These are phyloP conservation scores for Tetragonisca angustula DNA, from an alignment of 2,888 invertebrate species.

Conservation along the genomic window DNA sequence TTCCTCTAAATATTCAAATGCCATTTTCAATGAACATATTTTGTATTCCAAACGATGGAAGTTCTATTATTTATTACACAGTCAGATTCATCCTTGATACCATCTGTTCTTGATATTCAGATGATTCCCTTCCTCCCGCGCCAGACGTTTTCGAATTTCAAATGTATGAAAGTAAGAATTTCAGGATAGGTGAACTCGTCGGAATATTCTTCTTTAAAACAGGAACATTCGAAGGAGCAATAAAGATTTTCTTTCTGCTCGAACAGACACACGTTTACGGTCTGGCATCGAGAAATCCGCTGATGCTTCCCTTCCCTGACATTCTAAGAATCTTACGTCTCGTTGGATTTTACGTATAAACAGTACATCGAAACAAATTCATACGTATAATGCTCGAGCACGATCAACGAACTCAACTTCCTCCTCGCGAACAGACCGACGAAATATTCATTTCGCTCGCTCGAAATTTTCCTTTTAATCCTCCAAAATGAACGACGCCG, in stretches of 20 bases:
- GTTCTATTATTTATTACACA: not conserved
- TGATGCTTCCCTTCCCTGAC: constrained; percentile 1
- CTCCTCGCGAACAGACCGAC: not conserved
- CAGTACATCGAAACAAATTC: not conserved
- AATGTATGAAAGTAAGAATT: not conserved
- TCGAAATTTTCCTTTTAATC: constrained; percentile 2
- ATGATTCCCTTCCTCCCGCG: not conserved
- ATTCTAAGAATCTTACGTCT: not conserved
- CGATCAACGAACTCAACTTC: not conserved
- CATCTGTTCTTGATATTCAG: not conserved
- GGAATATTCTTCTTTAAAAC: not conserved
- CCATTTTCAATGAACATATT: not conserved
- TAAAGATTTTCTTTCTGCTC: not conserved
- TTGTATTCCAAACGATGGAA: not conserved
- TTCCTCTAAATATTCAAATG: no score
- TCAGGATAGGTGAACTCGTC: not conserved
- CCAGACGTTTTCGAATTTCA: not conserved
- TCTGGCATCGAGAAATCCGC: constrained; percentile 9
- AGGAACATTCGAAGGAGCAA: not conserved
- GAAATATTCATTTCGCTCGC: constrained; percentile 13
- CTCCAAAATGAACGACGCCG: not conserved
- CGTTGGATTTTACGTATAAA: constrained; percentile 3
- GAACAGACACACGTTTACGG: not conserved
- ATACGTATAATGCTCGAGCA: constrained; percentile 8
- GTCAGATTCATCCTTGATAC: not conserved